A percentile compares a stretch with the other conserved stretches of the same genome.
Evolutionary conservation across 2,888 invertebrate genomes (phyloP).

Genomic region (Lasioglossum malachurum): DNA sequence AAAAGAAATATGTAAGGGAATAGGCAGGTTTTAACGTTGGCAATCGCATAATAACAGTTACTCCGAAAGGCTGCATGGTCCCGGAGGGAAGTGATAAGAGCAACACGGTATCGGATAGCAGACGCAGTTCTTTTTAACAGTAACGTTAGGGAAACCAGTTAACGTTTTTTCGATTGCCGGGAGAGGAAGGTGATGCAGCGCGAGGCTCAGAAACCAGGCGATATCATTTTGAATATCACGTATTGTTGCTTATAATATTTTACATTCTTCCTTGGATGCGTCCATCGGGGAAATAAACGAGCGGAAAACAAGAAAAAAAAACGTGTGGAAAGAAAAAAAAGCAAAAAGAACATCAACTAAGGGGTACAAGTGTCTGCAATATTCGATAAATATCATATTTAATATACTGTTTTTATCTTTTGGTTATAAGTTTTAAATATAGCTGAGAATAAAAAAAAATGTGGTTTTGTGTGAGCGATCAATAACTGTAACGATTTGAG

Average conservation of each 20-base stretch:
- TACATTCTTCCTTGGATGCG: conserved; percentile 43
- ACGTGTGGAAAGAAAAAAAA: conserved; percentile 6
- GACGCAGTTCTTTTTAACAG: conserved; percentile 50
- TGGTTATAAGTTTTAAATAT: conserved; percentile 57
- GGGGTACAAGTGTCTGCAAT: conserved; percentile 64
- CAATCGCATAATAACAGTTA: conserved; percentile 53
- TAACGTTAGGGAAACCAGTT: conserved; percentile 41
- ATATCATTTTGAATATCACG: conserved; percentile 60
- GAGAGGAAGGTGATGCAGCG: background rate
- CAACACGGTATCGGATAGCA: conserved; percentile 24
- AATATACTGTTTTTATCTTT: conserved; percentile 63
- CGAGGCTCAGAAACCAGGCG: conserved; percentile 49
- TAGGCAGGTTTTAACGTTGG: conserved; percentile 31
- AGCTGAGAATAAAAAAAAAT: conserved; percentile 36
- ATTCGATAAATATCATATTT: conserved; percentile 64
- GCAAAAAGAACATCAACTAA: conserved; percentile 55
- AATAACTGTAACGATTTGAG: conserved; percentile 49
- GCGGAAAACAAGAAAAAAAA: conserved; percentile 25
- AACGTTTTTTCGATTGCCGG: conserved; percentile 21
- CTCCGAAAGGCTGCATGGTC: conserved; percentile 38
- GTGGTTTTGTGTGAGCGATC: conserved; percentile 41
- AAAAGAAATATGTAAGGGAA: conserved; percentile 8
- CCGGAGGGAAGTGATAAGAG: conserved; percentile 19
- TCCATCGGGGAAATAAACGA: conserved; percentile 27
- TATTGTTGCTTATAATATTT: conserved; percentile 51